These are phyloP conservation scores for Talpa occidentalis DNA, from an alignment of 2,113 vertebrate species.

Conservation along the genomic window DNA sequence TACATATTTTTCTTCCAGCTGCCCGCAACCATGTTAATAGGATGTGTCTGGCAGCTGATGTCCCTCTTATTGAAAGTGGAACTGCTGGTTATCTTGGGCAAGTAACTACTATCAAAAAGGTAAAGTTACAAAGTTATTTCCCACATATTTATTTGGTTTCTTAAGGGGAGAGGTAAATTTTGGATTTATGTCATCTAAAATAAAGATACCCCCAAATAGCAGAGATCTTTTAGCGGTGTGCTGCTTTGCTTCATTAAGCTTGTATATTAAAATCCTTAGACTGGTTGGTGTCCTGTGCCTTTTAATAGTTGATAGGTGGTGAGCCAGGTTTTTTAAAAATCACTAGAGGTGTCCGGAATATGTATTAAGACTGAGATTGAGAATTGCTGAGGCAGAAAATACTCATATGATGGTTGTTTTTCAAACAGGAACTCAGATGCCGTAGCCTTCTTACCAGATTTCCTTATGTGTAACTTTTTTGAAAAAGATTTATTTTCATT, in stretches of 20 bases:
- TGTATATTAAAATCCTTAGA: not conserved
- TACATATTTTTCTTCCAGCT: constrained; percentile 84
- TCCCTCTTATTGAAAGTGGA: constrained; percentile 98
- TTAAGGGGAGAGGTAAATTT: not conserved
- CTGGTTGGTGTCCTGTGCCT: not conserved
- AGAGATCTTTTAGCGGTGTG: not conserved
- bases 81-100: constrained; percentile 99
- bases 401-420: not conserved
- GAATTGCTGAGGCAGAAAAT: not conserved
- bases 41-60: constrained; percentile 98
- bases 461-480: not conserved
- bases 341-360: not conserved
- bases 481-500: too few relatives aligned
- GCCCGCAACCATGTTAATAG: constrained; percentile 98
- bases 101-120: constrained; percentile 99
- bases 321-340: not conserved
- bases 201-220: not conserved
- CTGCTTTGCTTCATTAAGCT: not conserved
- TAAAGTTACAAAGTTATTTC: constrained; percentile 69
- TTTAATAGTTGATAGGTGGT: not conserved
- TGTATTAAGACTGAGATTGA: too few relatives aligned
- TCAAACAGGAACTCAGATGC: too few relatives aligned
- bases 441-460: not conserved
- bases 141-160: not conserved
- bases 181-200: not conserved